phyloP scores from a whole-genome alignment of 30 jellyfish, hydroid and myxozoan species.

The Phacellophora camtschatica region DNA sequence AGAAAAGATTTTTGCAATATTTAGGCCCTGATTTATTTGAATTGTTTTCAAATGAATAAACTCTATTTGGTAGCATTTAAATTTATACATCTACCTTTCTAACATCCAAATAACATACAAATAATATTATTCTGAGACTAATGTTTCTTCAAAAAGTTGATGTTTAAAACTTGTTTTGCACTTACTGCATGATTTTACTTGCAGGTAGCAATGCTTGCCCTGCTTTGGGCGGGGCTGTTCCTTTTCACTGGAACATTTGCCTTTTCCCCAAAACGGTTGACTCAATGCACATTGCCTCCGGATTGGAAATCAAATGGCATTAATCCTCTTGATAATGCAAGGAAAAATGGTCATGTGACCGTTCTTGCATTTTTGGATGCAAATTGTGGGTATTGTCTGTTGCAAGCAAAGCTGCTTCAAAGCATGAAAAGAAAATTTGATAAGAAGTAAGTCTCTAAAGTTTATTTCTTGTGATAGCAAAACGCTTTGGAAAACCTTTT shows the following conservation, averaged over 20 bases:
- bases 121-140: too few species aligned
- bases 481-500: too few species aligned
- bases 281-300: conserved; percentile 32
- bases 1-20: too few species aligned
- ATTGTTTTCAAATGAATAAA: too few species aligned
- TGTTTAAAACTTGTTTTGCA: too few species aligned
- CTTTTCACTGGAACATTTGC: conserved; percentile 19
- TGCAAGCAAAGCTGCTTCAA: conserved; percentile 30
- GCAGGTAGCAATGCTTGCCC: conserved; percentile 9
- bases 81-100: too few species aligned
- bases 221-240: conserved; percentile 30
- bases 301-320: conserved; percentile 16
- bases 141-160: too few species aligned
- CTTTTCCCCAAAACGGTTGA: not conserved
- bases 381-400: conserved; percentile 35
- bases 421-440: conserved; percentile 21
- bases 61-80: too few species aligned
- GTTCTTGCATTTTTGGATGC: conserved; percentile 34
- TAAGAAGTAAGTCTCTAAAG: not conserved
- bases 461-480: not conserved
- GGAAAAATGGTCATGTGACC: conserved; percentile 32
- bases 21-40: too few species aligned
- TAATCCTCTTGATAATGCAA: conserved; percentile 23
- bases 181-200: too few species aligned
- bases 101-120: too few species aligned